phyloP scores from a whole-genome alignment of 1,140 invertebrate genomes.

The Venustaconcha ellipsiformis region DNA sequence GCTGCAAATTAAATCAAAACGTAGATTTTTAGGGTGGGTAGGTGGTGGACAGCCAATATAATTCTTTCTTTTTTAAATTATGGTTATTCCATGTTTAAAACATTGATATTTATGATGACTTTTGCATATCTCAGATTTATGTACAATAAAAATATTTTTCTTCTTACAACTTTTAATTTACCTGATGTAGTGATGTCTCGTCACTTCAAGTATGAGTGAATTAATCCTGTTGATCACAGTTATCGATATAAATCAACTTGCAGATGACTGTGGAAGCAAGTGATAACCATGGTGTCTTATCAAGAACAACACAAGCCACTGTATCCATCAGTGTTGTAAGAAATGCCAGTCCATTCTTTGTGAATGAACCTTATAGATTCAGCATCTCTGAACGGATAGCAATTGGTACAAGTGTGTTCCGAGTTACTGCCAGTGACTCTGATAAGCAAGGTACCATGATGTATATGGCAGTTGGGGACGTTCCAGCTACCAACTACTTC shows the following conservation, averaged over 20 bases:
- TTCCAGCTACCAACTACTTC: slow-evolving; percentile 50
- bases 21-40: no score
- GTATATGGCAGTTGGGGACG: slow-evolving; percentile 40
- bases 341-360: slow-evolving; percentile 38
- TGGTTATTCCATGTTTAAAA: no score
- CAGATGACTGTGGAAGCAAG: slow-evolving; percentile 41
- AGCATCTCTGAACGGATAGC: slow-evolving; percentile 19
- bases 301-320: slow-evolving; percentile 31
- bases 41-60: no score
- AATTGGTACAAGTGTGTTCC: slow-evolving; percentile 26
- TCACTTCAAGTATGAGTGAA: no score
- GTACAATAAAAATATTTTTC: no score
- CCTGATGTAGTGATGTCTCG: no score
- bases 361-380: slow-evolving; percentile 29
- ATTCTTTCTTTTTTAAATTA: no score
- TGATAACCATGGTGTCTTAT: slow-evolving; percentile 33
- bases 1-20: no score
- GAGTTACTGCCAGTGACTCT: slow-evolving; percentile 26
- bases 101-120: no score
- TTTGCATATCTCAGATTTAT: no score
- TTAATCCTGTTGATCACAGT: no score
- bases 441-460: slow-evolving; percentile 35
- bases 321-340: slow-evolving; percentile 35
- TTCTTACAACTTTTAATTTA: no score
- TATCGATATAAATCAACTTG: background rate